phyloP scores from a whole-genome alignment of 2,888 invertebrate genomes.

The Chymomyza caudatula region DNA sequence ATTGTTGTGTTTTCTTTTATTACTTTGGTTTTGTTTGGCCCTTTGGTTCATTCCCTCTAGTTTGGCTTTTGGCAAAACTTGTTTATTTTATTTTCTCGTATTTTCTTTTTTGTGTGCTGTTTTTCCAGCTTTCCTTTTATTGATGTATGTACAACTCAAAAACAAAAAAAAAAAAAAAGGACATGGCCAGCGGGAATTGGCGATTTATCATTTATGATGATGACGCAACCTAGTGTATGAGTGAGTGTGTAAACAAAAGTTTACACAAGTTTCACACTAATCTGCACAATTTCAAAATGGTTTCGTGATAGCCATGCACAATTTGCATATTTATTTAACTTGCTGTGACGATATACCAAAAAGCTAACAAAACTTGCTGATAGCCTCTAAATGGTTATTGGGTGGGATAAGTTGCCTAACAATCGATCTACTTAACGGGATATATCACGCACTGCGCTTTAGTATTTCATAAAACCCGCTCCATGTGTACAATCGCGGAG shows the following conservation, averaged over 20 bases:
- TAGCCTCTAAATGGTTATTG: not conserved
- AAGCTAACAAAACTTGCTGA: not conserved
- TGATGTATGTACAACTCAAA: conserved; percentile 38
- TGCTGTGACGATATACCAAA: not conserved
- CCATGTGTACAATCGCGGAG: no score
- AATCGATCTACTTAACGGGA: not conserved
- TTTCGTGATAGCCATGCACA: conserved; percentile 30
- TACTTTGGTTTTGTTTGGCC: conserved; percentile 55
- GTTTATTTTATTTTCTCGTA: conserved; percentile 30
- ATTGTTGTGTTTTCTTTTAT: conserved; percentile 64
- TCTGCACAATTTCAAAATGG: conserved; percentile 38
- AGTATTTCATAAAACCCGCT: no score
- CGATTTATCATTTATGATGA: conserved; percentile 66
- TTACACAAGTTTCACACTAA: conserved; percentile 41
- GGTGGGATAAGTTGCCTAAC: not conserved
- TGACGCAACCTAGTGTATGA: conserved; percentile 22
- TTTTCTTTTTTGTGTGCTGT: conserved; percentile 10
- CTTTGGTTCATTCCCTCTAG: conserved; percentile 27
- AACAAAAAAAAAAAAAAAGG: conserved; percentile 26
- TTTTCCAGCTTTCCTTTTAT: conserved; percentile 38
- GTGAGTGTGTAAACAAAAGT: conserved; percentile 4
- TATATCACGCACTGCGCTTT: not conserved
- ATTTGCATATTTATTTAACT: conserved; percentile 52
- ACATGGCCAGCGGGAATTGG: conserved; percentile 55
- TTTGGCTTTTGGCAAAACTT: conserved; percentile 35